Percentiles rank a stretch among this genome's conserved stretches.
These are phyloP conservation scores for Arenicola marina DNA, from an alignment of 2,888 invertebrate genomes.

Conservation along the genomic window DNA sequence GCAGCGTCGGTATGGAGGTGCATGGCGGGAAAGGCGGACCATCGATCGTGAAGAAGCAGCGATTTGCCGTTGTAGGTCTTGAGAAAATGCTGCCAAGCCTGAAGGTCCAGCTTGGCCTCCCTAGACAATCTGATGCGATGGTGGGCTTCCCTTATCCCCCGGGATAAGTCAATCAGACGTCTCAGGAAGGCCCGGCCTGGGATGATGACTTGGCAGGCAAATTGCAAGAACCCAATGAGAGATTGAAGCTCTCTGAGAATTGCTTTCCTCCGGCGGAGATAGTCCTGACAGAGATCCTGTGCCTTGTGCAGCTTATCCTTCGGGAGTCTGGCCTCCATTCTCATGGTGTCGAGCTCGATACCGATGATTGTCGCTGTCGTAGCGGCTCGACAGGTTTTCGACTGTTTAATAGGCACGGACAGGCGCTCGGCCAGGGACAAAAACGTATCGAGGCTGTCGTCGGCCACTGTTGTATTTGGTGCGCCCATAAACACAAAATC, in stretches of 20 bases:
- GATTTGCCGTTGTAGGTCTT: background rate
- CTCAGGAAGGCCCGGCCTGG: background rate
- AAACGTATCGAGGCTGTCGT: background rate
- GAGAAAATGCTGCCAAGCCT: background rate
- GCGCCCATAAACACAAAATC: background rate
- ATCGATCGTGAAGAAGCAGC: background rate
- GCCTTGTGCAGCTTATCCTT: slow-evolving; percentile 3
- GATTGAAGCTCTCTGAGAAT: background rate
- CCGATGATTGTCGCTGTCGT: background rate
- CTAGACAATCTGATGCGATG: background rate
- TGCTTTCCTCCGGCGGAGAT: too few relatives aligned
- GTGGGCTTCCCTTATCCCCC: background rate
- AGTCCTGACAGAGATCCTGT: too few relatives aligned
- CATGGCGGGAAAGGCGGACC: background rate
- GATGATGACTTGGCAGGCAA: background rate
- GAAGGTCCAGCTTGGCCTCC: background rate
- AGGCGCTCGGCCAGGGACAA: background rate
- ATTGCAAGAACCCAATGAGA: background rate
- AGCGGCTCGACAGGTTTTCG: background rate
- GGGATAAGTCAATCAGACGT: background rate
- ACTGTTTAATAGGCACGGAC: background rate
- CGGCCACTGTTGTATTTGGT: background rate
- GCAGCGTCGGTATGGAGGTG: background rate
- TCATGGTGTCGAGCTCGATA: background rate
- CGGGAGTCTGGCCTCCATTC: background rate